Base-by-base conservation (phyloP, 2,888 invertebrate genomes). In the Eustalomyia histrio region DNA sequence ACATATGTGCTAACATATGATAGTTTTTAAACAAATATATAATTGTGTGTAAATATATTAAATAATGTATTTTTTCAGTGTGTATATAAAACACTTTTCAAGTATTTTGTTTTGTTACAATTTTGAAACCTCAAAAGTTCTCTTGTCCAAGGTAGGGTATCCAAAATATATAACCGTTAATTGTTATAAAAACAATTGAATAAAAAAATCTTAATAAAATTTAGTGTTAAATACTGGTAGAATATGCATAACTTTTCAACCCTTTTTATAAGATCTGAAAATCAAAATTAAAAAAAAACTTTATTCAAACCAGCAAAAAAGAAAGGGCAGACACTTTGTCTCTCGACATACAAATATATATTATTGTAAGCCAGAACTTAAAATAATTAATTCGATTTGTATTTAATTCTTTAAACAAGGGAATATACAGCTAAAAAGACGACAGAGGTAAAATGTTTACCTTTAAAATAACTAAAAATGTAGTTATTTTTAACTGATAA, bases 301-400 rank as follows among this genome's bases (percentile, higher is more conserved):
- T 58, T 58, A 1, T 58, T 55, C 21, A 24, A 47, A 10, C 17
- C 1, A 16, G 10, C 16, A 68, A 39, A 68, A 39, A 55, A 52
- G 57, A 79, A 74, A 58, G 63, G 12, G 67, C 68, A 69, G 74
- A 75, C 53, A 79, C 74, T 79, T 64, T 79, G 68, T 79, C 67
- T 68, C 60, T 5, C 14, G 16, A 18, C 21, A 21, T 58, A 64
- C 39, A 43, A 39, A 43, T 18, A 58, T 24, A 50, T 58, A 73
- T 64, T 21, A 8, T n/a, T 47, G 43, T 12, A 12, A 2, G 2
- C 43, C 43, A n/a, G 43, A 47, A 6, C n/a, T 14, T n/a, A 1
- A 47, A n/a, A 14, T 2, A 47, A 47, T 47, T 7, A 47, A n/a
- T n/a, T 47, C 43, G 5, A 29, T 39, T 39, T 12, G 39, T 12